Percentiles rank a stretch among this genome's conserved stretches.
Conservation (phyloP, 2,888 invertebrate species). For the Andrena trimmerana region DNA sequence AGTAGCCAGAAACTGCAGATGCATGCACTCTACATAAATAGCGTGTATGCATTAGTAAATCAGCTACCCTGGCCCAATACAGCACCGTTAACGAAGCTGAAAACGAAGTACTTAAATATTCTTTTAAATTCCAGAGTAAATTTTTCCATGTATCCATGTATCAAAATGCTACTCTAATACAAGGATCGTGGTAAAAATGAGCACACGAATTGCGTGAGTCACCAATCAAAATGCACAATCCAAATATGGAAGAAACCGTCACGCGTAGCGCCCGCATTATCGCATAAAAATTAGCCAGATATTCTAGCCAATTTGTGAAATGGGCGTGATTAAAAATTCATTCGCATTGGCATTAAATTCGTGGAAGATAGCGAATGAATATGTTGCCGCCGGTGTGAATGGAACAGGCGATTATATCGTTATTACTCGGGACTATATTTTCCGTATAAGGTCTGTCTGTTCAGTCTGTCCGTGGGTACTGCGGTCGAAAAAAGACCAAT, state of each 20-base stretch:
- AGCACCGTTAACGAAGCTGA: background rate
- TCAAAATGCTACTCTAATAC: constrained; percentile 21
- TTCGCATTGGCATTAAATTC: background rate
- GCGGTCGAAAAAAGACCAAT: constrained; percentile 66
- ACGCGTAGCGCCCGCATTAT: constrained; percentile 22
- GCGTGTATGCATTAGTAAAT: background rate
- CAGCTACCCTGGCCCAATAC: background rate
- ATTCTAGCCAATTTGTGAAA: background rate
- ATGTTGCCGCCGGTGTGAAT: constrained; percentile 23
- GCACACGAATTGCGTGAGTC: constrained; percentile 52
- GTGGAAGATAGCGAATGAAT: background rate
- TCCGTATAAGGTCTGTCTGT: constrained; percentile 54
- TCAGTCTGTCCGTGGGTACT: constrained; percentile 48
- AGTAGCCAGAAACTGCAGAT: constrained; percentile 14
- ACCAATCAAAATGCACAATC: constrained; percentile 55
- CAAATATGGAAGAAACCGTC: constrained; percentile 62
- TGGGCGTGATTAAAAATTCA: background rate
- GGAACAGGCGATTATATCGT: constrained; percentile 36
- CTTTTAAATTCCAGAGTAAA: background rate
- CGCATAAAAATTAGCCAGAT: background rate
- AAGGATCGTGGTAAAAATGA: constrained; percentile 18
- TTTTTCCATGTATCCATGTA: too few species aligned
- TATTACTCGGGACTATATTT: constrained; percentile 58
- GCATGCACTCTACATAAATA: background rate
- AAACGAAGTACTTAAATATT: background rate